phyloP scores from a whole-genome alignment of 2,888 invertebrate genomes.

The Ectobius pallidus region DNA sequence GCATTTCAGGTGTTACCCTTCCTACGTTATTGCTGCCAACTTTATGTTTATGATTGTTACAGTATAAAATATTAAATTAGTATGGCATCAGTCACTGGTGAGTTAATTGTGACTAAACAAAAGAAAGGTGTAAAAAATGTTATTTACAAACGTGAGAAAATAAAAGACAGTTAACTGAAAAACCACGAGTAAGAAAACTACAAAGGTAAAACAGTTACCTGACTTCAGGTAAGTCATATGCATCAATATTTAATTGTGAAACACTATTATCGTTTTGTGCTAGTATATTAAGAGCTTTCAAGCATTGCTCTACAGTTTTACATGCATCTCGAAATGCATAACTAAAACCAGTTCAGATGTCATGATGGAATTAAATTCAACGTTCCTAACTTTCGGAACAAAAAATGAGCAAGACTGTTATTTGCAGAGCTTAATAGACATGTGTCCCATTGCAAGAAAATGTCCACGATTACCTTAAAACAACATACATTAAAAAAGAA shows the following conservation, averaged over 20 bases:
- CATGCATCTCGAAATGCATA: background rate
- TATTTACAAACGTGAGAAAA: slow-evolving; percentile 15
- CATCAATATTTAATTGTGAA: background rate
- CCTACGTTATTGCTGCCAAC: background rate
- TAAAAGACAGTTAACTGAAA: slow-evolving; percentile 4
- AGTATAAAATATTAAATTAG: too few relatives aligned
- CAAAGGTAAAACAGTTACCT: background rate
- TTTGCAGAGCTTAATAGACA: background rate
- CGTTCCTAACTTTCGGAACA: background rate
- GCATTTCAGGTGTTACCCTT: background rate
- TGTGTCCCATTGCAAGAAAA: slow-evolving; percentile 12
- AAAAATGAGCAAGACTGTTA: slow-evolving; percentile 16
- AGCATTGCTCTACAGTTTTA: background rate
- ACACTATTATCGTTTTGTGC: background rate
- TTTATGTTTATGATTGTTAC: too few relatives aligned
- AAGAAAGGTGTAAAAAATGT: slow-evolving; percentile 26
- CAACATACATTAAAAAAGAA: too few relatives aligned
- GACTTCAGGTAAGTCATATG: slow-evolving; percentile 8
- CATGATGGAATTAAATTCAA: too few relatives aligned
- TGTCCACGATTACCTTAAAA: too few relatives aligned
- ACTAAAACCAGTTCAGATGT: background rate
- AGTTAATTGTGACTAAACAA: background rate
- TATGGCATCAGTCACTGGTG: background rate
- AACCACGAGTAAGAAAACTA: background rate
- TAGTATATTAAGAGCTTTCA: background rate